Evolutionary conservation across 2,113 vertebrate genomes (phyloP).

Genomic region (Nycticorax nycticorax): DNA sequence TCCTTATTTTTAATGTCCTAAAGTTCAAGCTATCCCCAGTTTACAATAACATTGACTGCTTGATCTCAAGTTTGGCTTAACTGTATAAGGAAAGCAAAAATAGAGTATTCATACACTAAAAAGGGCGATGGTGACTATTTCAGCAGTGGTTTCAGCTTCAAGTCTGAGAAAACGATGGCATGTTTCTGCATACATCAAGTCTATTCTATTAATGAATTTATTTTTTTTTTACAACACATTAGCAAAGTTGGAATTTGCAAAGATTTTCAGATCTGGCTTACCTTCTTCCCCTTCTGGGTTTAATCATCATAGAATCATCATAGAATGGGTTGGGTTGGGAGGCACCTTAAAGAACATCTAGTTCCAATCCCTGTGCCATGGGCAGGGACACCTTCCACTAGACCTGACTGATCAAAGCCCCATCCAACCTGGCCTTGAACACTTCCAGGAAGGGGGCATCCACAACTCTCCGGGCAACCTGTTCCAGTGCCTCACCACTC

Average conservation of each 20-base stretch:
- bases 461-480: no score
- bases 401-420: no score
- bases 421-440: no score
- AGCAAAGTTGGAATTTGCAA: background rate
- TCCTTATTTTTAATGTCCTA: constrained; percentile 17
- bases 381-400: no score
- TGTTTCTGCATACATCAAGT: background rate
- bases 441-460: no score
- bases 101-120: background rate
- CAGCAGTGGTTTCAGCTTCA: background rate
- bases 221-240: background rate
- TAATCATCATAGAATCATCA: background rate
- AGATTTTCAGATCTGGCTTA: background rate
- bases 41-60: constrained; percentile 18
- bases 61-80: background rate
- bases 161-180: background rate
- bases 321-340: no score
- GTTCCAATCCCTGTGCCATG: no score
- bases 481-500: no score
- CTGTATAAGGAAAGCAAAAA: background rate
- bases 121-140: background rate
- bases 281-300: background rate
- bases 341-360: no score
- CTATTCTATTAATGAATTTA: background rate
- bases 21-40: constrained; percentile 21